Percentiles rank a stretch among this genome's conserved stretches.
Conservation (phyloP, 2,113 vertebrate genomes). For the Lycocorax pyrrhopterus region DNA sequence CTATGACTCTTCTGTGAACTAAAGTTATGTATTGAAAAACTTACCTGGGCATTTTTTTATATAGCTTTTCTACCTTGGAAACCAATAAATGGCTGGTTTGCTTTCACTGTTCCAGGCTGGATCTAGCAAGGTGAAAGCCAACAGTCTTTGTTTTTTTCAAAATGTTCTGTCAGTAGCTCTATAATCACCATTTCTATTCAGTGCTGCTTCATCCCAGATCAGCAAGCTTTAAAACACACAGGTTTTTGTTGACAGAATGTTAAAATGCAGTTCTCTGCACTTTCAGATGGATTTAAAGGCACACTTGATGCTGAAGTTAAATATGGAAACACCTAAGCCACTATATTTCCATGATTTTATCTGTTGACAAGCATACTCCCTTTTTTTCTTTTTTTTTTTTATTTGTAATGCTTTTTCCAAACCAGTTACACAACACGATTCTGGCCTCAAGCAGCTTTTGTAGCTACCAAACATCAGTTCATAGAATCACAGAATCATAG, state of each 20-base stretch:
- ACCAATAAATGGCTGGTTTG: not conserved
- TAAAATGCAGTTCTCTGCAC: conserved; percentile 23
- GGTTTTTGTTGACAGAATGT: conserved; percentile 8
- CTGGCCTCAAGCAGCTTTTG: conserved; percentile 7
- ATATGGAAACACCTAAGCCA: not conserved
- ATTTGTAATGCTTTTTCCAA: conserved; percentile 17
- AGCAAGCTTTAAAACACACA: conserved; percentile 35
- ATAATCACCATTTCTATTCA: conserved; percentile 48
- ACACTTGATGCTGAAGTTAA: not conserved
- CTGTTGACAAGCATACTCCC: not conserved
- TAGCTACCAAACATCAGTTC: not conserved
- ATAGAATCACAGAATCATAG: not conserved
- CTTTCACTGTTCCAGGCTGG: not conserved
- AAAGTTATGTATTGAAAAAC: not conserved
- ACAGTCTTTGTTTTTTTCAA: not conserved
- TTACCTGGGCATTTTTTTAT: not conserved
- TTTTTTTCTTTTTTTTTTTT: not conserved
- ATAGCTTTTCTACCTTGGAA: not conserved
- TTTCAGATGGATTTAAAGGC: conserved; percentile 37
- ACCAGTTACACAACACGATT: conserved; percentile 9
- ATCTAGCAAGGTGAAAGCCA: not conserved
- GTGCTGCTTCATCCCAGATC: conserved; percentile 22
- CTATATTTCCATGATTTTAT: not conserved
- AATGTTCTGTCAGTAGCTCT: conserved; percentile 38
- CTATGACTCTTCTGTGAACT: not conserved